Conservation (phyloP, 2,888 invertebrate species). For the Boloria selene region DNA sequence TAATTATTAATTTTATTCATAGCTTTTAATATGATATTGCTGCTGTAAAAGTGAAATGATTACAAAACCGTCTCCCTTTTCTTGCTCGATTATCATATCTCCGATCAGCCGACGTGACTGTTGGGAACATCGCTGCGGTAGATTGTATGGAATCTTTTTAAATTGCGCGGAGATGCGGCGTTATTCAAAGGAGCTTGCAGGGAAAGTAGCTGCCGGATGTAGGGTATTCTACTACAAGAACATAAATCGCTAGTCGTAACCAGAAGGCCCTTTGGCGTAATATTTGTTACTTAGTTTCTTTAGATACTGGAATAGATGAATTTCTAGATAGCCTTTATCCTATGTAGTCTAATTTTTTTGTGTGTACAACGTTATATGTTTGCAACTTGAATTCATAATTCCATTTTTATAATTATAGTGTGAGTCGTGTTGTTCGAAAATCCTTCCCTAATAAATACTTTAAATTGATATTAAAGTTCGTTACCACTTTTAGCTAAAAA, state of each 20-base stretch:
- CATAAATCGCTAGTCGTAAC: slow-evolving; percentile 58
- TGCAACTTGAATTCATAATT: not conserved
- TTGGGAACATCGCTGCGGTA: slow-evolving; percentile 22
- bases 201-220: slow-evolving; percentile 66
- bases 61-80: slow-evolving; percentile 3
- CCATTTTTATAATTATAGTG: not conserved
- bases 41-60: slow-evolving; percentile 6
- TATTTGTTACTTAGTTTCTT: slow-evolving; percentile 8
- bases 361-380: not conserved
- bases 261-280: slow-evolving; percentile 32
- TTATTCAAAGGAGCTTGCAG: slow-evolving; percentile 58
- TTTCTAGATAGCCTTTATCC: not conserved
- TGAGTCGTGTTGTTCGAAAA: not conserved
- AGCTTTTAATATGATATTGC: too few relatives aligned
- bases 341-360: not conserved
- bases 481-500: not conserved
- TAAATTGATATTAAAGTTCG: too few relatives aligned
- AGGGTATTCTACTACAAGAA: slow-evolving; percentile 55
- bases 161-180: slow-evolving; percentile 51
- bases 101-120: slow-evolving; percentile 10
- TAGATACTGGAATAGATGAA: slow-evolving; percentile 1
- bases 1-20: too few relatives aligned
- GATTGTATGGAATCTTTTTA: slow-evolving; percentile 21
- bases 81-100: slow-evolving; percentile 17
- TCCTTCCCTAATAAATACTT: too few relatives aligned